These are phyloP conservation scores for Isoperla grammatica DNA, from an alignment of 2,888 invertebrate genomes.

Conservation along the genomic window DNA sequence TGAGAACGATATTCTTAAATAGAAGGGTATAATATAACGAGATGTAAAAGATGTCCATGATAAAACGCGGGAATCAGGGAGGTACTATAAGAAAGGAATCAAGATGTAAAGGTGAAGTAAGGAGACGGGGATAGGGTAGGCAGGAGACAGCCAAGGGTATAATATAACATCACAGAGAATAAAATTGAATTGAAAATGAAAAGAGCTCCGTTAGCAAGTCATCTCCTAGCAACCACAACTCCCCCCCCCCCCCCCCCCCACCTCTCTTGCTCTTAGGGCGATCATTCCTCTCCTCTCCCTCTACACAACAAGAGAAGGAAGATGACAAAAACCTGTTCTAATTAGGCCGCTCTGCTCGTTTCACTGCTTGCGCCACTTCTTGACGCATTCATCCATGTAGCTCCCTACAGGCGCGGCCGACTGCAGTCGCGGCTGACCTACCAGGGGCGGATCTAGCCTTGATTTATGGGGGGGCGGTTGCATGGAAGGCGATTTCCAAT, in stretches of 20 bases:
- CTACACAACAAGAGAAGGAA: constrained; percentile 1
- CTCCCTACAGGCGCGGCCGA: too few relatives aligned
- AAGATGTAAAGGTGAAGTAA: not conserved
- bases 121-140: not conserved
- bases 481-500: too few relatives aligned
- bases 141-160: constrained; percentile 2
- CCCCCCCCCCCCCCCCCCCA: constrained; percentile 7
- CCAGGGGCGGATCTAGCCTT: too few relatives aligned
- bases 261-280: too few relatives aligned
- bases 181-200: constrained; percentile 22
- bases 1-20: not conserved
- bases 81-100: constrained; percentile 4
- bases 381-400: too few relatives aligned
- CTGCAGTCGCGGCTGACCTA: too few relatives aligned
- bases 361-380: too few relatives aligned
- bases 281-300: constrained; percentile 18
- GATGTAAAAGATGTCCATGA: constrained; percentile 4
- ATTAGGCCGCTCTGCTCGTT: too few relatives aligned
- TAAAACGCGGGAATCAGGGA: constrained; percentile 1
- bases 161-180: constrained; percentile 9
- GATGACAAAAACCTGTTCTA: constrained; percentile 25
- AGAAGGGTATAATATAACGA: not conserved
- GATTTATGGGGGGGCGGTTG: too few relatives aligned
- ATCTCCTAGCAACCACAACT: constrained; percentile 20
- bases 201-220: constrained; percentile 13